Percentiles rank a stretch among this genome's conserved stretches.
Conservation (phyloP, 2,888 invertebrate genomes). For the Lasioglossum figueresi region DNA sequence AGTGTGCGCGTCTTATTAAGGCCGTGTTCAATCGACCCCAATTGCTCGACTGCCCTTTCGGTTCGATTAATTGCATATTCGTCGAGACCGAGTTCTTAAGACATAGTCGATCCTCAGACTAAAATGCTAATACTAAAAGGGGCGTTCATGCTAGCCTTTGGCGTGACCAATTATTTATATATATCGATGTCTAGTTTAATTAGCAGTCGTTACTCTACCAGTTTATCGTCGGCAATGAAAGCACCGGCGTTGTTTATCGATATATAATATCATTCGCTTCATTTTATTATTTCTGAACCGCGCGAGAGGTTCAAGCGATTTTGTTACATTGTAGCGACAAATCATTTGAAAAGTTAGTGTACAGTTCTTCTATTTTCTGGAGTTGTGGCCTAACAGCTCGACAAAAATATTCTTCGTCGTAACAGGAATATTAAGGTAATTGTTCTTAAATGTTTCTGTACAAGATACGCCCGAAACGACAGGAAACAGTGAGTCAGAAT, state of each 20-base stretch:
- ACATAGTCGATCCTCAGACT: not conserved
- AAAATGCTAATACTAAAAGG: not conserved
- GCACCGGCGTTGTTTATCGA: not conserved
- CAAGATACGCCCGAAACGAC: not conserved
- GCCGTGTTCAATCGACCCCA: conserved; percentile 55
- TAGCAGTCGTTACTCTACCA: not conserved
- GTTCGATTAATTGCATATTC: conserved; percentile 42
- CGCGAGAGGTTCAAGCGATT: not conserved
- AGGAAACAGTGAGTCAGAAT: not conserved
- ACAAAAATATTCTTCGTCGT: not conserved
- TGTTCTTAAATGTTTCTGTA: not conserved
- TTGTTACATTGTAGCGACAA: not conserved
- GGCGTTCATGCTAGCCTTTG: not conserved
- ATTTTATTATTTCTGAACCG: not conserved
- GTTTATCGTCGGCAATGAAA: not conserved
- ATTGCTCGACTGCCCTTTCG: conserved; percentile 47
- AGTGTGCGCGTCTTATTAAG: conserved; percentile 42
- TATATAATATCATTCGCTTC: not conserved
- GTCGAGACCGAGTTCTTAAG: not conserved
- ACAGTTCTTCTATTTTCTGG: too few relatives aligned
- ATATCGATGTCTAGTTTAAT: not conserved
- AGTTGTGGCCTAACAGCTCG: too few relatives aligned
- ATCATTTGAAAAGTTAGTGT: too few relatives aligned
- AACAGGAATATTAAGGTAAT: not conserved
- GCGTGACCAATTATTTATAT: not conserved